These are phyloP conservation scores for honey bee (Apis mellifera) DNA, from an alignment of 1,140 invertebrate genomes.

Conservation along the genomic window DNA sequence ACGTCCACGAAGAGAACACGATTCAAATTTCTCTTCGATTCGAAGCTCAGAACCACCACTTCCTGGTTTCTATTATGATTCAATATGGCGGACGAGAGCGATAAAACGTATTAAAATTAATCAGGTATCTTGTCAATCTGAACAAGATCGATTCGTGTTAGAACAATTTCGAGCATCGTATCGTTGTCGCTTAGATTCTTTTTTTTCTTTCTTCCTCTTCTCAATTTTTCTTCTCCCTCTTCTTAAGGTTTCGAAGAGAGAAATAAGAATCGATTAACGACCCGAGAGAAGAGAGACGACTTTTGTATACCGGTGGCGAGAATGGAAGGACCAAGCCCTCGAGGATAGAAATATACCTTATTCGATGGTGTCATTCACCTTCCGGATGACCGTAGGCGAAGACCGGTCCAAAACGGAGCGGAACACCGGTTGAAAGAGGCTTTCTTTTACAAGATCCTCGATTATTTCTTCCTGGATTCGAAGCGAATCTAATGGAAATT, in stretches of 20 bases:
- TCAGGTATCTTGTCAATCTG: background rate
- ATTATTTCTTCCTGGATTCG: too few species aligned
- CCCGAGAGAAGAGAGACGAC: background rate
- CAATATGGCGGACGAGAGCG: background rate
- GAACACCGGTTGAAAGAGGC: background rate
- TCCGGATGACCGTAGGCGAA: slow-evolving; percentile 17
- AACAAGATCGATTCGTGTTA: slow-evolving; percentile 22
- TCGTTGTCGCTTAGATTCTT: background rate
- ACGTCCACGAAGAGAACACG: background rate
- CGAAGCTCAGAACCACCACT: background rate
- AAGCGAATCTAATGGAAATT: too few species aligned
- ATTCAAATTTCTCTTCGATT: background rate
- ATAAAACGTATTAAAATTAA: too few species aligned
- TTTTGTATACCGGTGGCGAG: slow-evolving; percentile 11
- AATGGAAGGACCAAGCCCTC: slow-evolving; percentile 11
- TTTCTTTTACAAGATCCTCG: slow-evolving; percentile 11
- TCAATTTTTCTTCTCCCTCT: background rate
- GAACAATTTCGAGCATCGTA: background rate
- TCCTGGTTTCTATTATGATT: slow-evolving; percentile 13
- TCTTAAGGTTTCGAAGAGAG: background rate
- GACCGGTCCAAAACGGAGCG: slow-evolving; percentile 34
- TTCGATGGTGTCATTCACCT: slow-evolving; percentile 39
- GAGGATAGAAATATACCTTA: slow-evolving; percentile 17
- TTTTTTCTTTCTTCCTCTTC: background rate
- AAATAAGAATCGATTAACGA: slow-evolving; percentile 13